Conservation (phyloP, 2,113 vertebrate species). For the Dasypus novemcinctus region DNA sequence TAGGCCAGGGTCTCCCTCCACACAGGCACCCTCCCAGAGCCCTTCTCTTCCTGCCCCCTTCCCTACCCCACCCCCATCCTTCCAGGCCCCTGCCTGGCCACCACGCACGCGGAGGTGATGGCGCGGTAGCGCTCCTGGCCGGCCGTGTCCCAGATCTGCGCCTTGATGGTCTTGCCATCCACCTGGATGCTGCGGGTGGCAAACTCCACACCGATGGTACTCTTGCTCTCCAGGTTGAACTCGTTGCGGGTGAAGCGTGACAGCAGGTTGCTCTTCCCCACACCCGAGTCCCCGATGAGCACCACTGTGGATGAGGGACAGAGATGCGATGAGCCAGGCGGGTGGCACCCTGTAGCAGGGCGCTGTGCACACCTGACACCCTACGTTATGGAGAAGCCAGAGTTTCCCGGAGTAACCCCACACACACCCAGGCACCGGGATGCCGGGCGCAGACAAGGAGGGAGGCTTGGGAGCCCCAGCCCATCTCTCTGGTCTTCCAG, state of each 20-base stretch:
- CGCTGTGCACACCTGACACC: not conserved
- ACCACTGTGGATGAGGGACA: conserved; percentile 86
- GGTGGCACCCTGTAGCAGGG: no score
- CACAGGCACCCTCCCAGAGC: no score
- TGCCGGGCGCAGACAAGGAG: not conserved
- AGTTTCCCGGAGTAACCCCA: not conserved
- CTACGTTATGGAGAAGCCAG: rapidly evolving
- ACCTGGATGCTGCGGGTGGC: conserved; percentile 98
- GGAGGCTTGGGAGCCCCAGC: not conserved
- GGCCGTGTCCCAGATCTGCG: conserved; percentile 98
- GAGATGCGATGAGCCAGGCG: not conserved
- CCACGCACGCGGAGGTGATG: conserved; percentile 96
- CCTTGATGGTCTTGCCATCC: conserved; percentile 97
- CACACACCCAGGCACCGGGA: rapidly evolving
- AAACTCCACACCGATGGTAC: conserved; percentile 98
- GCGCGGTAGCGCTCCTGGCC: conserved; percentile 97
- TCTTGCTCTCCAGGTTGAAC: conserved; percentile 99
- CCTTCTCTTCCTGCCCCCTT: not conserved
- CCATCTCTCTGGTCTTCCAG: not conserved
- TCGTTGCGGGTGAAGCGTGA: conserved; percentile 98
- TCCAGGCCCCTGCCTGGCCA: not conserved
- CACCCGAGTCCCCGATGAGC: conserved; percentile 96
- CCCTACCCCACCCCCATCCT: not conserved
- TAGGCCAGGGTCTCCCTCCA: not conserved
- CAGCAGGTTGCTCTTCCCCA: conserved; percentile 97